Evolutionary conservation across 2,888 invertebrate genomes (phyloP), one percentile per base, ranked within the genome.

Genomic region (Diplolepis rosae): DNA sequence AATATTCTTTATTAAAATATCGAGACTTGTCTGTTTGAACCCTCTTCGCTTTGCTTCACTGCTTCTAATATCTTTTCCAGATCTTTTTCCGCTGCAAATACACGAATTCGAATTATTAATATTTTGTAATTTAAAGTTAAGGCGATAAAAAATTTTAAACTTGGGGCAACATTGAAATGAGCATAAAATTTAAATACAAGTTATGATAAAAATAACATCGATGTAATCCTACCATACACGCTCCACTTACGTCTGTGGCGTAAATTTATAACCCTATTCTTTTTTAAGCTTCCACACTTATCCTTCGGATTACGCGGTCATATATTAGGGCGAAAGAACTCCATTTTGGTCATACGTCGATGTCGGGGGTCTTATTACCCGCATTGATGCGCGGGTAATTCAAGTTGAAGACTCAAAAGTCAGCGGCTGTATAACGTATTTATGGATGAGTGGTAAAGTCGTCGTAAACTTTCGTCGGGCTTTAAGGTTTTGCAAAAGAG

Each of bases 1-100:
- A 84, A 85, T 85, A 84, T 85, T 85, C 85, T 85, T 85, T 85
- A 85, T 85, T 85, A 84, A 85, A 85, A 84, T 84, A 84, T 84
- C 84, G 74, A 77, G 80, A 73, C 78, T 73, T 75, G 73, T 70
- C 48, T 9, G 18, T 22, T 48, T 15, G 42, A 54, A 68, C 54
- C 50, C 65, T 39, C 70, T 35, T 27, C 69, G 52, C 22, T 61
- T 32, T 52, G 61, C 39, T 27, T 39, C 39, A 24, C 39, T 35
- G 61, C 39, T 27, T 24, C 22, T 39, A 61, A 39, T 61, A 27
- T 39, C 35, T n/a, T 39, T 39, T 35, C 39, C 56, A 2, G 35
- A 22, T 35, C 35, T 48, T 48, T 48, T 48, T n/a, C n/a, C n/a
- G 48, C 56, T 32, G 6, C 1, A 18, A 30, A 15, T 35, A 56